These are phyloP conservation scores for Malaclemys terrapin DNA, from an alignment of 2,113 vertebrate genomes.

Conservation along the genomic window DNA sequence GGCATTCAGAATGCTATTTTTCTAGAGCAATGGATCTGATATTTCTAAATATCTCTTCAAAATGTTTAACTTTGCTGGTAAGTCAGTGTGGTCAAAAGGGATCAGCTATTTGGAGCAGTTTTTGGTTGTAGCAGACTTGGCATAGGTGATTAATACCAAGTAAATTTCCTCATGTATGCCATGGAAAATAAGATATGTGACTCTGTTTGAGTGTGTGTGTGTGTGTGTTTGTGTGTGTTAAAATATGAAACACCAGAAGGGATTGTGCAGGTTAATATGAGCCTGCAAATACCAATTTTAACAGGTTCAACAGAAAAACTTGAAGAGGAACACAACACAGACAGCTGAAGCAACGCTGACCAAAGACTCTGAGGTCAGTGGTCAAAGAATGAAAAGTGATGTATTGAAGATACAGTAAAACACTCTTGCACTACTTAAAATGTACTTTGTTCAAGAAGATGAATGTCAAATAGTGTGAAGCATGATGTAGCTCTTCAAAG, in stretches of 20 bases:
- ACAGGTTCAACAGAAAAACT: background rate
- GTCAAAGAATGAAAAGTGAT: background rate
- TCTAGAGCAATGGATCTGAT: conserved; percentile 55
- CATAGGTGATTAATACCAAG: conserved; percentile 40
- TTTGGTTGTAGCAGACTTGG: conserved; percentile 25
- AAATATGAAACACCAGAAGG: conserved; percentile 1
- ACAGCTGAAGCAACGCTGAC: background rate
- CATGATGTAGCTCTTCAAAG: background rate
- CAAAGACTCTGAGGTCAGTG: background rate
- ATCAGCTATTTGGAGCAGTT: conserved; percentile 16
- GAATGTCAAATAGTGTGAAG: background rate
- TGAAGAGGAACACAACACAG: background rate
- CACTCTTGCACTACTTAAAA: background rate
- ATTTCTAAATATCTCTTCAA: conserved; percentile 57
- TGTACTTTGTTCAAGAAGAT: background rate
- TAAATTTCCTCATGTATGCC: conserved; percentile 17
- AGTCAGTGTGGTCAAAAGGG: conserved; percentile 36
- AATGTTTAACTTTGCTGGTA: conserved; percentile 65
- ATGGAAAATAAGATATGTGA: conserved; percentile 28
- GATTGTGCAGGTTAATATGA: background rate
- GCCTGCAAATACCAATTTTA: conserved; percentile 47
- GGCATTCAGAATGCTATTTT: conserved; percentile 46
- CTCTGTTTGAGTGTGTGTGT: background rate
- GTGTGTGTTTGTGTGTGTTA: no score
- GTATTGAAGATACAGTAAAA: background rate